Evolutionary conservation across 2,888 invertebrate genomes (phyloP), one percentile per base, ranked within the genome.

Genomic region (Xestia c-nigrum): DNA sequence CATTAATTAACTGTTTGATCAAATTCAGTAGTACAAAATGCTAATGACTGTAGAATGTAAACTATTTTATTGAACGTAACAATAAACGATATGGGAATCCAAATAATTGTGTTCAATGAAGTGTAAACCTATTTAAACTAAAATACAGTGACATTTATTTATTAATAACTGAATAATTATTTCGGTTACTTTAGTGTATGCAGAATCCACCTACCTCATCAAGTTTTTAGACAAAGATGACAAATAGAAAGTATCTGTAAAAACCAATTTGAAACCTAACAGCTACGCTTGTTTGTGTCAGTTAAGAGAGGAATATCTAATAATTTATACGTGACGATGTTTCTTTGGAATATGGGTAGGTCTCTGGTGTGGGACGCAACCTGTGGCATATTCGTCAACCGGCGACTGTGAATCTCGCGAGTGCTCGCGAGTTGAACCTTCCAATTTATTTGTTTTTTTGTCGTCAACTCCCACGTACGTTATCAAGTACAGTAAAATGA

Each of bases 1-100:
- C 43, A 67, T 67, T 47, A 78, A 78, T 83, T 83, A 63, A 83
- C 67, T 55, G 24, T 63, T n/a, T 14, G 12, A 43, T 61, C 14
- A n/a, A 21, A 31, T 38, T 61, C 19, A 31, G 61, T 55, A 10
- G 31, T 67, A 9, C 31, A 67, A 79, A 59, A 78, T 38, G 61
- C 43, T 50, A 78, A 63, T 78, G 55, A 40, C 38, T 5, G 6
- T 55, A 24, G 4, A 66, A 55, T 79, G 47, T 66, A 43, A 47
- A 78, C 63, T 55, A 84, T 79, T 67, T 67, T 50, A 63, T 43
- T 47, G 43, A 10, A 21, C 24, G 47, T 24, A 16, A 21, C 61
- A 40, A 52, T 40, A 50, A 70, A 40, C 55, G 57, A 47, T 72
- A 47, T 67, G 40, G 57, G 46, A 40, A 63, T 67, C 47, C 0